Evolutionary conservation across 2,797 vertebrate species (phyloP).

Genomic region (Melopsittacus undulatus): DNA sequence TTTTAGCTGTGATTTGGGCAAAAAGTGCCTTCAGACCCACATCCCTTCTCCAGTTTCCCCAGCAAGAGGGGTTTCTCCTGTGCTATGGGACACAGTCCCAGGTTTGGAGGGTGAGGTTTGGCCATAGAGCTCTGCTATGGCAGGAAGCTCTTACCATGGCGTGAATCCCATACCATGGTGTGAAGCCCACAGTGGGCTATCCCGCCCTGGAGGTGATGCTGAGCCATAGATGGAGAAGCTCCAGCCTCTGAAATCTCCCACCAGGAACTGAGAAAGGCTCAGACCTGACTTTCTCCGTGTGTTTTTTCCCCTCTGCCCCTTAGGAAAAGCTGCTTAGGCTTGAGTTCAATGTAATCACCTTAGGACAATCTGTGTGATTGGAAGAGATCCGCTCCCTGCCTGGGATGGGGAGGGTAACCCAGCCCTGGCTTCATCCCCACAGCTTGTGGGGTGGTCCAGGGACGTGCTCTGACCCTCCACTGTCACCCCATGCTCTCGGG

Average conservation of each 20-base stretch:
- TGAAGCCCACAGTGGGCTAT: not conserved
- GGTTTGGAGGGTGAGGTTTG: not conserved
- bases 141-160: not conserved
- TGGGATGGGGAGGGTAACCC: not conserved
- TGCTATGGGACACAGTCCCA: not conserved
- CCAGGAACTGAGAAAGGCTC: not conserved
- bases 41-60: not conserved
- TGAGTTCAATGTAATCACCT: slow-evolving; percentile 28
- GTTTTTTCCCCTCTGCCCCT: not conserved
- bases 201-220: not conserved
- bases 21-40: not conserved
- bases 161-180: no score
- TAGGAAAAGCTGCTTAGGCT: slow-evolving; percentile 48
- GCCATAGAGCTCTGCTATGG: fast-evolving
- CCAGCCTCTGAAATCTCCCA: not conserved
- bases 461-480: fast-evolving
- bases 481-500: not conserved
- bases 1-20: not conserved
- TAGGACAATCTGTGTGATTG: not conserved
- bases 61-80: not conserved
- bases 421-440: not conserved
- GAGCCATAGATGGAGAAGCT: not conserved
- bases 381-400: not conserved
- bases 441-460: not conserved
- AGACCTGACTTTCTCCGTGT: not conserved